Evolutionary conservation across 2,113 vertebrate genomes (phyloP), one percentile per base, ranked within the genome.

Genomic region (Microtus ochrogaster): DNA sequence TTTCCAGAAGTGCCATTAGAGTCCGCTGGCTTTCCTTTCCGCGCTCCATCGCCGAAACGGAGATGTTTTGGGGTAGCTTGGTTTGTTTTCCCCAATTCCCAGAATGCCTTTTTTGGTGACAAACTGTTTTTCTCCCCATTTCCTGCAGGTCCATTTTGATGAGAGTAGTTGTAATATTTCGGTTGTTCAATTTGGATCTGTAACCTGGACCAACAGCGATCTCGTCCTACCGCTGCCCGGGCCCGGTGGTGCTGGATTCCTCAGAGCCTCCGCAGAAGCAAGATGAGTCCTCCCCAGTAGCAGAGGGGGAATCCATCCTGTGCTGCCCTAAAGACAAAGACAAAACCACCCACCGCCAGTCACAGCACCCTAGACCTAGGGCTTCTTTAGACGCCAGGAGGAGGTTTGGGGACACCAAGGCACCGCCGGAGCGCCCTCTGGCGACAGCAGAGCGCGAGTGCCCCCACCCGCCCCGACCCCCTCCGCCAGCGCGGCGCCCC

Each of bases 391-490:
- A 66, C 39, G 0, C 8, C 7, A 58, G 33, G 47, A 17, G 26
- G 61, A 88, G 76, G 89, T 61, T 63, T 14, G 0, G n/a, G 74
- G 79, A 21, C 81, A 1, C 1, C 0, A 12, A 44, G 65, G 44
- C 44, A 19, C 93, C 86, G 65, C 96, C 24, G 7, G 93, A 58
- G 98, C 96, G 97, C 97, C 97, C 97, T 91, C 97, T 98, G 96
- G 97, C 68, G 98, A 91, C 36, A 19, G 39, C 36, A 13, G 83
- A 28, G 3, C 13, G 65, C 41, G 12, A 21, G 9, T 0, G 49
- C 63, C 83, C 7, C 3, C 52, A 63, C 88, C 79, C 30, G 26
- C 73, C 76, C 39, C 33, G 61, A 49, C 92, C 52, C 74, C 16
- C 89, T 49, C 41, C 10, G 44, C 74, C 41, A 1, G 33, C 41